phyloP scores from a whole-genome alignment of 2,888 invertebrate species.

The Eupithecia pulchellata region DNA sequence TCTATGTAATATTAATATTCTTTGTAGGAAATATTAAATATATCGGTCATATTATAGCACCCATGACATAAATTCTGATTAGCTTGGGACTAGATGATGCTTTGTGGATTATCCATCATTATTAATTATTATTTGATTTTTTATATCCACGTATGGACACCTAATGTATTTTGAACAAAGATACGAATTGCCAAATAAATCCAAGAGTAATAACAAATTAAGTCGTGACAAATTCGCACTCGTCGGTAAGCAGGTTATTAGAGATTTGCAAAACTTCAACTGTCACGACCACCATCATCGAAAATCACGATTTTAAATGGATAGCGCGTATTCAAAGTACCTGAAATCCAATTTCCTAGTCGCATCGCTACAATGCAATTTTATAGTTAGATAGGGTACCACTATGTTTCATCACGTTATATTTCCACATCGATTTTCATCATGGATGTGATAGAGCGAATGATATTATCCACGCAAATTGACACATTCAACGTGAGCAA shows the following conservation, averaged over 20 bases:
- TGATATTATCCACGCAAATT: constrained; percentile 57
- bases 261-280: constrained; percentile 43
- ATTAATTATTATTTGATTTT: no score
- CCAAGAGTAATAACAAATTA: constrained; percentile 6
- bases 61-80: no score
- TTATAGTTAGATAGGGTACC: constrained; percentile 52
- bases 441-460: constrained; percentile 58
- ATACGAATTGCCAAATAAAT: not conserved
- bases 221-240: constrained; percentile 3
- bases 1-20: no score
- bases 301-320: constrained; percentile 74
- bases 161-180: not conserved
- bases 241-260: constrained; percentile 23
- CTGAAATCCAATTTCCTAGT: constrained; percentile 76
- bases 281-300: constrained; percentile 73
- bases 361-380: constrained; percentile 74
- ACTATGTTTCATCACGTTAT: constrained; percentile 69
- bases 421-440: constrained; percentile 65
- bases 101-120: no score
- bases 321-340: constrained; percentile 61
- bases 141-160: no score
- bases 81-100: no score
- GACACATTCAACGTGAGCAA: constrained; percentile 47
- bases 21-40: no score
- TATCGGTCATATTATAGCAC: no score